A percentile compares a stretch with the other conserved stretches of the same genome.
phyloP scores from a whole-genome alignment of 2,888 invertebrate genomes.

The Melangyna quadrimaculata region DNA sequence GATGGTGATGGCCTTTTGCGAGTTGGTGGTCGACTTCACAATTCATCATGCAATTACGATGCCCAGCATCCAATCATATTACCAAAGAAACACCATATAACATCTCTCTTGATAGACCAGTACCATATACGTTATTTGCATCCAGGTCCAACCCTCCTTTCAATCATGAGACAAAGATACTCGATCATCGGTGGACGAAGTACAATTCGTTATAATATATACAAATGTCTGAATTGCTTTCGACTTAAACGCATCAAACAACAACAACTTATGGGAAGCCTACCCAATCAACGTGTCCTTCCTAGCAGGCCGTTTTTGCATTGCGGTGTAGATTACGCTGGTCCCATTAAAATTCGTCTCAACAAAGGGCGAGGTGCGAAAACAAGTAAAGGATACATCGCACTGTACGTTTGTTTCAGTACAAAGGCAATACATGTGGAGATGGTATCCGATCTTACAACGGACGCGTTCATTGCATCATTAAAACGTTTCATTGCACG shows the following conservation, averaged over 20 bases:
- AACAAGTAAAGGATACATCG: conserved; percentile 43
- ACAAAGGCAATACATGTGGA: conserved; percentile 39
- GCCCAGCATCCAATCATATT: conserved; percentile 37
- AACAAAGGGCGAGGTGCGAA: too few species aligned
- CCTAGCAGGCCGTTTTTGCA: too few species aligned
- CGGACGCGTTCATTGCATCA: conserved; percentile 26
- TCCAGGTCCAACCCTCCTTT: conserved; percentile 10
- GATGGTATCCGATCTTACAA: conserved; percentile 8
- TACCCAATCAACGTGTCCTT: too few species aligned
- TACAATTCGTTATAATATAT: conserved; percentile 9
- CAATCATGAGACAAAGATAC: conserved; percentile 9
- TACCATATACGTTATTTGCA: conserved; percentile 3
- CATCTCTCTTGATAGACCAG: neutral
- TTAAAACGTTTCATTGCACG: conserved; percentile 6
- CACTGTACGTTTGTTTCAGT: conserved; percentile 35
- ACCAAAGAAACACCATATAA: neutral
- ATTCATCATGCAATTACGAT: conserved; percentile 16
- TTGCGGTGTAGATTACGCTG: too few species aligned
- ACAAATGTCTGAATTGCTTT: conserved; percentile 31
- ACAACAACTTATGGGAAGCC: conserved; percentile 44
- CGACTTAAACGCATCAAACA: conserved; percentile 17
- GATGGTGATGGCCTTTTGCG: too few species aligned
- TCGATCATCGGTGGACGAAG: conserved; percentile 29
- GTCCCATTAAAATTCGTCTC: too few species aligned
- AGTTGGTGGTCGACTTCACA: conserved; percentile 35